Conservation (phyloP, 2,797 vertebrate species). For the Pipistrellus kuhlii region DNA sequence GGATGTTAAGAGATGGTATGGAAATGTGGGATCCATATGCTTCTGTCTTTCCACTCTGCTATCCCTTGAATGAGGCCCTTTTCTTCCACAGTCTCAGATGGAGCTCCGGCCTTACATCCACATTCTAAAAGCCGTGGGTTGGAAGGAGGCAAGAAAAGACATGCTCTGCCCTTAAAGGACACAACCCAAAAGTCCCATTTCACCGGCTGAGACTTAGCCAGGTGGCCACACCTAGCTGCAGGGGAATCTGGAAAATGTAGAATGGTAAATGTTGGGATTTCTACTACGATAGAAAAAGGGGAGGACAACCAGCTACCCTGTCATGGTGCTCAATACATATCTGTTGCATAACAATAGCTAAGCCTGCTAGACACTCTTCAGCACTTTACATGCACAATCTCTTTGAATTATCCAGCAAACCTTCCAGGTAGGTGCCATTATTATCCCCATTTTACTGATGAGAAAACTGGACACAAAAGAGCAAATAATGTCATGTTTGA, state of each 20-base stretch:
- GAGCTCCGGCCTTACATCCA: not conserved
- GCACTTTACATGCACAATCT: not conserved
- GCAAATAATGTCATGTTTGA: not conserved
- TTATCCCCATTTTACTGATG: not conserved
- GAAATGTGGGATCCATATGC: not conserved
- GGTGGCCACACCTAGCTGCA: not conserved
- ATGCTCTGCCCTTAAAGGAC: not conserved
- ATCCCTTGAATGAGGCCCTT: not conserved
- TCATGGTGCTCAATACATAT: not conserved
- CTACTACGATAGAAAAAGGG: not conserved
- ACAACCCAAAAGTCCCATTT: not conserved
- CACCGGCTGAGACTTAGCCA: not conserved
- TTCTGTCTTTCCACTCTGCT: not conserved
- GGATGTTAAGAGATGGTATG: not conserved
- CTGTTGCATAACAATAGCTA: not conserved
- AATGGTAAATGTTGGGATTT: not conserved
- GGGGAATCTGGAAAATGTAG: slow-evolving; percentile 28
- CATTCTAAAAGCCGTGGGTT: not conserved
- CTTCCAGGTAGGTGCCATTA: not conserved
- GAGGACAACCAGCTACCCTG: not conserved
- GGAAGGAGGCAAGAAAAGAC: not conserved
- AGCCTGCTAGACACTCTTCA: not conserved
- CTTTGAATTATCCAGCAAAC: not conserved
- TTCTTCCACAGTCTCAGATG: not conserved
- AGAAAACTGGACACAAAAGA: not conserved